These are phyloP conservation scores for Liposcelis brunnea DNA, from an alignment of 2,888 invertebrate genomes.

Conservation along the genomic window DNA sequence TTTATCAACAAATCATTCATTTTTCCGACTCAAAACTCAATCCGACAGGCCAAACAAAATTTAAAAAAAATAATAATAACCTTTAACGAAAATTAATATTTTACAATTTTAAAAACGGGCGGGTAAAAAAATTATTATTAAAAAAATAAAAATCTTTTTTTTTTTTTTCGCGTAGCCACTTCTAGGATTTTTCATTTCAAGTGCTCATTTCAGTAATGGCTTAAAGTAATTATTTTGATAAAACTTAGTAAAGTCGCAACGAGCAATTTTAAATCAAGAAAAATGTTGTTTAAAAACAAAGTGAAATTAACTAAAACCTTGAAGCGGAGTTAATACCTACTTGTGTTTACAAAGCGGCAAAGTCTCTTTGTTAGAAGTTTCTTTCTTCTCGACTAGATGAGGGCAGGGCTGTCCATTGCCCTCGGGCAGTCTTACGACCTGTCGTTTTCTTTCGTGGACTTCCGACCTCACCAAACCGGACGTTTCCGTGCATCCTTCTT, in stretches of 20 bases:
- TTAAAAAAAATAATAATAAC: no score
- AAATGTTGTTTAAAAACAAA: no score
- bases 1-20: no score
- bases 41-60: no score
- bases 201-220: no score
- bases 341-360: conserved; percentile 23
- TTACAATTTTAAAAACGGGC: no score
- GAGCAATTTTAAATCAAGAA: conserved; percentile 1
- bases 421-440: conserved; percentile 22
- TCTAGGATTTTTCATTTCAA: not conserved
- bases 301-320: no score
- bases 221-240: not conserved
- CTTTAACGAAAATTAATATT: no score
- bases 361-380: conserved; percentile 19
- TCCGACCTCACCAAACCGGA: conserved; percentile 24
- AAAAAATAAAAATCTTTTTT: no score
- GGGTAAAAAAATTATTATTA: not conserved
- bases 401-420: conserved; percentile 25
- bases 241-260: not conserved
- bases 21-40: no score
- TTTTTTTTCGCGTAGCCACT: not conserved
- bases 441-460: conserved; percentile 22
- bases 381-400: conserved; percentile 23
- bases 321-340: conserved; percentile 17
- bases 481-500: conserved; percentile 31